Percentiles rank a stretch among this genome's conserved stretches.
phyloP scores from a whole-genome alignment of 2,113 vertebrate species.

The Ictalurus punctatus region DNA sequence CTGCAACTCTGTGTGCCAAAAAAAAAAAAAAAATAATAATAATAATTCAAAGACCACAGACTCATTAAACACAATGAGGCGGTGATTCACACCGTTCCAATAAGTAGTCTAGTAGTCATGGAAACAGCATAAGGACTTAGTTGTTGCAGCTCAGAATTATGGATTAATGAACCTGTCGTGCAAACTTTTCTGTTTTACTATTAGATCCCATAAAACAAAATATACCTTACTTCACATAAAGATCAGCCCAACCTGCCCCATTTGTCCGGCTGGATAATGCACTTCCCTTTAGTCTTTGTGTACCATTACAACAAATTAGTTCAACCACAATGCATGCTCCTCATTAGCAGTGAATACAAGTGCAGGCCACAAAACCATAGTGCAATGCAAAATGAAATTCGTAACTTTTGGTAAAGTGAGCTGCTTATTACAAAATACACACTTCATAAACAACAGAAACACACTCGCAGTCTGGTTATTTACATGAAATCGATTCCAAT shows the following conservation, averaged over 20 bases:
- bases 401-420: not conserved
- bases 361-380: not conserved
- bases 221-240: not conserved
- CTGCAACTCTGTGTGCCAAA: constrained; percentile 39
- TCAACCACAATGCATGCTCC: not conserved
- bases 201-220: not conserved
- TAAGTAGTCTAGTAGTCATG: constrained; percentile 51
- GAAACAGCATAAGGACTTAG: constrained; percentile 48
- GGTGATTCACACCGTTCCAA: constrained; percentile 44
- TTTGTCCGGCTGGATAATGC: not conserved
- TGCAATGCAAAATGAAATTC: not conserved
- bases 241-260: not conserved
- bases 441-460: not conserved
- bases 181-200: not conserved
- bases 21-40: not conserved
- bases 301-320: constrained; percentile 17
- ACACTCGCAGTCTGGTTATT: not conserved
- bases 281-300: constrained; percentile 21
- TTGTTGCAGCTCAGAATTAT: constrained; percentile 41
- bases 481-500: not conserved
- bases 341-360: constrained; percentile 28
- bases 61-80: constrained; percentile 53
- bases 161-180: constrained; percentile 44
- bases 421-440: not conserved
- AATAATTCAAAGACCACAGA: constrained; percentile 41